Conservation (phyloP, 2,888 invertebrate species). For the Panzeria rudis region DNA sequence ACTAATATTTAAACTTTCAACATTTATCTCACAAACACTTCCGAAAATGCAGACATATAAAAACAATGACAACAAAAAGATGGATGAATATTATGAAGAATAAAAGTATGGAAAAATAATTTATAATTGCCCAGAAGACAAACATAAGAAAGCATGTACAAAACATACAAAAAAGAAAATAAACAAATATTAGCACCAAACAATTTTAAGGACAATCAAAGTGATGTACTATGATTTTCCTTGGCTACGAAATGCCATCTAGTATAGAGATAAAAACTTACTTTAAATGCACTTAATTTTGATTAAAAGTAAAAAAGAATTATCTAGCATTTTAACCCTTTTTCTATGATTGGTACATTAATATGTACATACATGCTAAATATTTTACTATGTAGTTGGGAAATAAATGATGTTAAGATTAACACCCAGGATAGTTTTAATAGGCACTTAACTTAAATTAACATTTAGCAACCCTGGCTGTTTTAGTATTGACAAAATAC, state of each 20-base stretch:
- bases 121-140: constrained; percentile 57
- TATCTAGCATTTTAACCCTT: constrained; percentile 41
- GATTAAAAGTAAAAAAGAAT: constrained; percentile 49
- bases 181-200: constrained; percentile 3
- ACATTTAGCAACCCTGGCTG: constrained; percentile 60
- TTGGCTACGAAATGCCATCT: too few species aligned
- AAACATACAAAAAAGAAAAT: neutral
- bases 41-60: neutral
- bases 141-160: neutral
- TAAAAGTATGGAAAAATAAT: constrained; percentile 33
- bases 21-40: constrained; percentile 26
- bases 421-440: constrained; percentile 64
- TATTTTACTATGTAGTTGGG: constrained; percentile 16
- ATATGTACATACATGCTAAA: neutral
- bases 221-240: too few species aligned
- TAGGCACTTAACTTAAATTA: constrained; percentile 72
- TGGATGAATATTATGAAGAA: constrained; percentile 36
- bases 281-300: constrained; percentile 54
- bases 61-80: constrained; percentile 58
- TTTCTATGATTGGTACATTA: neutral
- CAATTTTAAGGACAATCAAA: constrained; percentile 8
- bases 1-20: constrained; percentile 51
- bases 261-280: constrained; percentile 11
- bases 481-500: constrained; percentile 41
- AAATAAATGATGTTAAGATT: constrained; percentile 67